A percentile compares a stretch with the other conserved stretches of the same genome.
Evolutionary conservation across 2,888 invertebrate species (phyloP).

Genomic region (Andrena bucephala): DNA sequence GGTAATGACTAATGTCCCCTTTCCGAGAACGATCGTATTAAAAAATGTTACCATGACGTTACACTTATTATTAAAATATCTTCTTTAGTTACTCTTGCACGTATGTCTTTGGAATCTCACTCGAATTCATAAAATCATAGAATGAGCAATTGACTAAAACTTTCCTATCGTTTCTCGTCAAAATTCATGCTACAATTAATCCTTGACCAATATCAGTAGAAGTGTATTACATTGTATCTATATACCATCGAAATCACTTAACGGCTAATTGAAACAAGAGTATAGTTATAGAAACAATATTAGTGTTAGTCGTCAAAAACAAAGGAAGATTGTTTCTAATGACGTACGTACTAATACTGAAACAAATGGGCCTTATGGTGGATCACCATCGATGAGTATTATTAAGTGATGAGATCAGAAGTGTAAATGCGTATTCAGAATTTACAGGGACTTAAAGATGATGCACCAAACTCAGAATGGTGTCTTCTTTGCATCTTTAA

Average conservation of each 20-base stretch:
- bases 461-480: conserved; percentile 58
- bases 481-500: conserved; percentile 20
- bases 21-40: conserved; percentile 41
- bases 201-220: conserved; percentile 19
- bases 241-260: conserved; percentile 31
- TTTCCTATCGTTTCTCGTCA: neutral
- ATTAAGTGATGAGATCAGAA: conserved; percentile 59
- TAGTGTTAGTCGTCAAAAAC: conserved; percentile 12
- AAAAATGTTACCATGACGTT: conserved; percentile 39
- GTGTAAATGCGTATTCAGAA: conserved; percentile 54
- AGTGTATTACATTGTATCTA: conserved; percentile 16
- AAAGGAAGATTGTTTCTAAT: conserved; percentile 4
- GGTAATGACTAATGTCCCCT: conserved; percentile 13
- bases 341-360: conserved; percentile 52
- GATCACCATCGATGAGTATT: conserved; percentile 61
- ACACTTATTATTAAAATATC: conserved; percentile 65
- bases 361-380: conserved; percentile 38
- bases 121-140: conserved; percentile 12
- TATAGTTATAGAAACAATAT: conserved; percentile 16
- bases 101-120: conserved; percentile 26
- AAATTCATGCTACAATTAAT: conserved; percentile 15
- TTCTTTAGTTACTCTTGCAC: conserved; percentile 40
- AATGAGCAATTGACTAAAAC: conserved; percentile 25
- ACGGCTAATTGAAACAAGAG: conserved; percentile 18
- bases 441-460: conserved; percentile 56